Base-by-base conservation (phyloP, 2,888 invertebrate species). In the Eupelmus urozonus region DNA sequence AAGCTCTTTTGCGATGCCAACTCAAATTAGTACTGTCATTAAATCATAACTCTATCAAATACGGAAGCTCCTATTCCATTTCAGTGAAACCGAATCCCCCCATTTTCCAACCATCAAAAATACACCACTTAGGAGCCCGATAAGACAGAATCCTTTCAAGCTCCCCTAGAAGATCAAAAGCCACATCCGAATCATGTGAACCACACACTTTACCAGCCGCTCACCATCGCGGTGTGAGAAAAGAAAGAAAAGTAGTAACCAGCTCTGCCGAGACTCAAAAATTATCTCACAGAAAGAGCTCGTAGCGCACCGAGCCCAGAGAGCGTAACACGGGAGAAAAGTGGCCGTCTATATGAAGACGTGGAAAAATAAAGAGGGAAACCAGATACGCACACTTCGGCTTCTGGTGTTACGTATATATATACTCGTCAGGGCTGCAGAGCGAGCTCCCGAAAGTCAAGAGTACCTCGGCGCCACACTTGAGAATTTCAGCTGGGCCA, bases 361-460 rank as follows among this genome's bases (percentile, higher is more conserved):
- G 27, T 70, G 59, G 74, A 78, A 78, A 78, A 78, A 65, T 55
- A 70, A 78, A 53, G 74, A 74, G 59, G 65, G 73, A 74, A 78
- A 78, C 69, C 78, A 74, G 73, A 74, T 13, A 76, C 20, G 20
- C 45, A 59, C 57, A 49, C 57, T 70, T 63, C 40, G 25, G 74
- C 74, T 66, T 66, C 66, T 59, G 66, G 63, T 40, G 73, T 53
- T 57, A 49, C 16, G 57, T 27, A 29, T 42, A 57, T 59, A 55
- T 18, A n/a, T n/a, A n/a, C n/a, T n/a, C n/a, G n/a, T n/a, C n/a
- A n/a, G n/a, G n/a, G n/a, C n/a, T n/a, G n/a, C 13, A 23, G 25
- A 72, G 20, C 2, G 34, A n/a, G 20, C 53, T n/a, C 1, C 51
- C 23, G 40, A 53, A 11, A 51, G 59, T 74, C 66, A 49, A 60